phyloP scores from a whole-genome alignment of 2,888 invertebrate species.

The Gymnosoma rotundatum region DNA sequence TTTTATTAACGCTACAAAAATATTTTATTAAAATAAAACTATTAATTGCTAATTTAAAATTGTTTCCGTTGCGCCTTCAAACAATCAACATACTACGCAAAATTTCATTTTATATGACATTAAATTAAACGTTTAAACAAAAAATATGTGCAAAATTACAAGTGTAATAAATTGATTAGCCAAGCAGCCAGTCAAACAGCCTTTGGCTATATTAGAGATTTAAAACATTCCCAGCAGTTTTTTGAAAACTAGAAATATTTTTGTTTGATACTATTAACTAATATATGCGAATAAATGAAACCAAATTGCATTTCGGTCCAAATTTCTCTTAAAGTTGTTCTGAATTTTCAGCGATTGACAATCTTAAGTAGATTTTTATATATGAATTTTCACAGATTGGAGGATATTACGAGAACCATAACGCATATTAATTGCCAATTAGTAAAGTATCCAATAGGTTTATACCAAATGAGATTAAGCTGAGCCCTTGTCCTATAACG shows the following conservation, averaged over 20 bases:
- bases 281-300: too few species aligned
- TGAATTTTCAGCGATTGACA: too few species aligned
- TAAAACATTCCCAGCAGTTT: not conserved
- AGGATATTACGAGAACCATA: too few species aligned
- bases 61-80: conserved; percentile 66
- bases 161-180: conserved; percentile 3
- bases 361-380: too few species aligned
- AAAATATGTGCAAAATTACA: not conserved
- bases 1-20: not conserved
- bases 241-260: not conserved
- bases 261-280: not conserved
- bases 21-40: conserved; percentile 39
- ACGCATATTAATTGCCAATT: too few species aligned
- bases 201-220: not conserved
- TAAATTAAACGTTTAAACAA: not conserved
- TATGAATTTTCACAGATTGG: too few species aligned
- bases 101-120: conserved; percentile 16
- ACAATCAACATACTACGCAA: conserved; percentile 37
- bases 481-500: too few species aligned
- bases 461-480: too few species aligned
- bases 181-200: not conserved
- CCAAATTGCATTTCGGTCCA: too few species aligned
- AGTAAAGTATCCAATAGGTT: too few species aligned
- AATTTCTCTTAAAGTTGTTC: too few species aligned
- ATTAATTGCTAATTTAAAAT: conserved; percentile 63